Base-by-base conservation (phyloP, 2,888 invertebrate species). In the Encarsia formosa region DNA sequence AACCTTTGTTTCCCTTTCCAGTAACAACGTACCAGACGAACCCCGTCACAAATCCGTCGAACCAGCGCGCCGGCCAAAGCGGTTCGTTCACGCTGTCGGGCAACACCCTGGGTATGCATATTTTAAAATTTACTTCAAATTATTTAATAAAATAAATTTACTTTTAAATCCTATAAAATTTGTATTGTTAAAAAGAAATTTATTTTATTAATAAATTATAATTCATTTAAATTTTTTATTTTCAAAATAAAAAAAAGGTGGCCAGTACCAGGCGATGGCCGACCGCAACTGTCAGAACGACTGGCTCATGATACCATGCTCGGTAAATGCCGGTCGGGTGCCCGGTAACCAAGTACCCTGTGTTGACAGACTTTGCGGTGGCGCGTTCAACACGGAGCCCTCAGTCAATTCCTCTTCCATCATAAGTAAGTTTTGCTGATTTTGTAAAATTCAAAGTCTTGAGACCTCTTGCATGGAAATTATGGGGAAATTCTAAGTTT, bases 321-420 rank as follows among this genome's bases (percentile, higher is more conserved):
- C 86, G 0, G 77, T 80, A 19, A 87, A 86, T 64, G 80, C 84
- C 18, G 86, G 86, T 3, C 75, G 84, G 50, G 67, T 76, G 5
- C 68, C 70, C 4, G 79, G 79, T 29, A 81, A 81, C 0, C 78
- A 79, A 39, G 79, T 81, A 32, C 78, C 81, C 1, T 90, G 87
- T 63, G 86, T 88, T 3, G 91, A 91, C 73, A 79, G 91, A 48
- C 82, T 91, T 31, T 91, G 91, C 63, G 91, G 91, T 0, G 90
- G 90, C 3, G 85, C 87, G 0, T 84, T 91, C 61, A 86, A 85
- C 47, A 82, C 82, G 1, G 90, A 91, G 16, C 59, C 63, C 23
- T 62, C 85, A 2, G 80, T 85, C 65, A 78, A 81, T 52, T 78
- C 85, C 11, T 79, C 85, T 3, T 80, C 86, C 1, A 83, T 91